These are phyloP conservation scores for Lasioglossum albipes DNA, from an alignment of 1,140 invertebrate species.

Conservation along the genomic window DNA sequence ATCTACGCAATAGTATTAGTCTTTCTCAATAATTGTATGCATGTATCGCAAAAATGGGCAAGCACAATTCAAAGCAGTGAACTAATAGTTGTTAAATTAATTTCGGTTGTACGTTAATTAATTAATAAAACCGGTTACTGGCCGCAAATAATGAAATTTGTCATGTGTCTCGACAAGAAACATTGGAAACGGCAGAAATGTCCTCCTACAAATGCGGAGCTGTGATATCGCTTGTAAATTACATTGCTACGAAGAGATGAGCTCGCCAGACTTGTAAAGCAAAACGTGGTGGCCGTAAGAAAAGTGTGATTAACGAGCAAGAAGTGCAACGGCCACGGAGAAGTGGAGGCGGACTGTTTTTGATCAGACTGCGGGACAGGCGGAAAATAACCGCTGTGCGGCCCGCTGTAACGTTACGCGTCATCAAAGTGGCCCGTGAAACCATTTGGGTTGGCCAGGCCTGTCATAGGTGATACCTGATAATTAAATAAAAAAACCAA, in stretches of 20 bases:
- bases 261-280: constrained; percentile 3
- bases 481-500: no score
- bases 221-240: constrained; percentile 18
- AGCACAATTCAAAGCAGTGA: no score
- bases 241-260: not conserved
- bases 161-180: not conserved
- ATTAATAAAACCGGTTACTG: not conserved
- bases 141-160: not conserved
- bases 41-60: no score
- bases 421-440: no score
- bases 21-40: no score
- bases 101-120: not conserved
- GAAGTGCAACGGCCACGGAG: not conserved
- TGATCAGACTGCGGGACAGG: constrained; percentile 1
- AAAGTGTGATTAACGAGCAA: constrained; percentile 46
- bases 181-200: not conserved
- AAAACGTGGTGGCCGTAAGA: constrained; percentile 18
- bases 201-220: not conserved
- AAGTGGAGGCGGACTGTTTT: constrained; percentile 30
- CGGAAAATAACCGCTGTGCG: no score
- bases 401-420: no score
- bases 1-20: no score
- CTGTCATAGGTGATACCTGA: no score
- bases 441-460: no score
- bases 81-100: not conserved